Base-by-base conservation (phyloP, 2,888 invertebrate genomes). In the Acronicta leporina region DNA sequence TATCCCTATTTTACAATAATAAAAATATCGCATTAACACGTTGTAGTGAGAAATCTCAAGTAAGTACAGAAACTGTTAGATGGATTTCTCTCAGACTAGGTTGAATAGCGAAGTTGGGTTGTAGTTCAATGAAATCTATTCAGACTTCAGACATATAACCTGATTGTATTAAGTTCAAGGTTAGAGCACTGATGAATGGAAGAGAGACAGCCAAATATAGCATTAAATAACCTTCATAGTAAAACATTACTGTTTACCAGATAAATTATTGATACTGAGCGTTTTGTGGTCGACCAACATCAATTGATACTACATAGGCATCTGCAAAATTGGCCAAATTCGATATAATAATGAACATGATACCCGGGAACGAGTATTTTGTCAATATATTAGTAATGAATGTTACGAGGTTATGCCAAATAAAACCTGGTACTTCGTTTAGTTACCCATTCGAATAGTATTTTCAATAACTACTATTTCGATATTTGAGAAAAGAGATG, bases 221-320 rank as follows among this genome's bases (percentile, higher is more conserved):
- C 30, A 10, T 27, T 30, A 10, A 6, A 3, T 10, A 38, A 40
- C 11, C 16, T 13, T 6, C 54, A 35, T 42, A 16, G 20, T 35
- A 42, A 20, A 53, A 49, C 20, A 35, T 33, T 6, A 42, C 33
- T 35, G 5, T 41, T 51, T 55, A 35, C 13, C 14, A 30, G 1
- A 50, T 50, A 50, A 51, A 71, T 50, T 47, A 11, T 14, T 25
- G 25, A 38, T 33, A 48, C 44, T 38, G 42, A 44, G n/a, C 43
- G 54, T 30, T 49, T 44, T 13, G 46, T 40, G 75, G 75, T 61
- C 55, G 52, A 60, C 49, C 52, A 15, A 51, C 15, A 51, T 56
- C 45, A 63, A 67, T 63, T 51, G 47, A 61, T 50, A 47, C 33
- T 47, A 20, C 20, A 20, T 65, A 35, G 14, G 45, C 44, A 62